Percentiles rank a stretch among this genome's conserved stretches.
These are phyloP conservation scores for Agonum fuliginosum DNA, from an alignment of 2,888 invertebrate genomes.

Conservation along the genomic window DNA sequence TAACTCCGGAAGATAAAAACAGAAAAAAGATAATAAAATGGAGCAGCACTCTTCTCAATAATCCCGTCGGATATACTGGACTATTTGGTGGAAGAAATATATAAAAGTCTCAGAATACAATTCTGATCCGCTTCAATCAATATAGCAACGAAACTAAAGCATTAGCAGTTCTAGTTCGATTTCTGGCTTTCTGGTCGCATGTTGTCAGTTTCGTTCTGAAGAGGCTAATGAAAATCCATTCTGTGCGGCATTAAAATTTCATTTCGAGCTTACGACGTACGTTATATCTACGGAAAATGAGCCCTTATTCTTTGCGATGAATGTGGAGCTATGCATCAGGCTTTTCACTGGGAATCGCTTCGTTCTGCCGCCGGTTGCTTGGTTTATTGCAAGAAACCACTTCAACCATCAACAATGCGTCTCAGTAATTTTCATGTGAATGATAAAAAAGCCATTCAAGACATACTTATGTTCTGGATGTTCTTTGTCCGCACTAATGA, in stretches of 20 bases:
- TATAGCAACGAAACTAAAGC: background rate
- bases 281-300: constrained; percentile 53
- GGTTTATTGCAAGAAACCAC: constrained; percentile 31
- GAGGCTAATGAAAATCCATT: constrained; percentile 47
- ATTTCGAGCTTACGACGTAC: constrained; percentile 10
- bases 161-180: constrained; percentile 7
- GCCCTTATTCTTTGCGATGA: constrained; percentile 45
- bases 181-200: constrained; percentile 2
- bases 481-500: background rate
- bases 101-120: background rate
- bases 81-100: background rate
- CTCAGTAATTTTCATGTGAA: constrained; percentile 8
- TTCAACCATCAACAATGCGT: constrained; percentile 27
- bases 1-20: too few relatives aligned
- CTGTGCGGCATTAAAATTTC: constrained; percentile 54
- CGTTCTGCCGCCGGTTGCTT: background rate
- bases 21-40: too few relatives aligned
- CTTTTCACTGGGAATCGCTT: constrained; percentile 15
- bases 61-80: background rate
- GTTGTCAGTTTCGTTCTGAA: constrained; percentile 4
- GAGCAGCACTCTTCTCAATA: too few relatives aligned
- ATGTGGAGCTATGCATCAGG: constrained; percentile 38
- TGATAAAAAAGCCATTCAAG: constrained; percentile 28
- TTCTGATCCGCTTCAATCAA: background rate
- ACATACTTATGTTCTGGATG: constrained; percentile 3